phyloP scores from a whole-genome alignment of 2,797 vertebrate genomes.

The Hirundo rustica region DNA sequence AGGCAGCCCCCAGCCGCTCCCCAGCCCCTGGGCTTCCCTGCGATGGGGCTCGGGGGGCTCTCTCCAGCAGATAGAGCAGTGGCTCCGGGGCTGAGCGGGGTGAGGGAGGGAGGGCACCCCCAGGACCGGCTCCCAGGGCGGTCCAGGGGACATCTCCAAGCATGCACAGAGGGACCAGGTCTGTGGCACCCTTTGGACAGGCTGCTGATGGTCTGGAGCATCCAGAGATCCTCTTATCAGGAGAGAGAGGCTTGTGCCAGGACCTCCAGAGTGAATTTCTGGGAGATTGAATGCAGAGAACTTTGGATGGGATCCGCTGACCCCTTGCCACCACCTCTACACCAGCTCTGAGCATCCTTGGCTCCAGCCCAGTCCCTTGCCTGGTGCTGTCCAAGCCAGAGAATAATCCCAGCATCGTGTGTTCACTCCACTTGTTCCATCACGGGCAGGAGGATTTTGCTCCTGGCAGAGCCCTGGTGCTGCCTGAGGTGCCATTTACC shows the following conservation, averaged over 20 bases:
- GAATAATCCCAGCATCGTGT: fast-evolving
- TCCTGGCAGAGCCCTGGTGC: background rate
- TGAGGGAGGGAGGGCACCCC: background rate
- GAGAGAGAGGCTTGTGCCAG: background rate
- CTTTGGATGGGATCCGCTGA: background rate
- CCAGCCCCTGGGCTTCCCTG: background rate
- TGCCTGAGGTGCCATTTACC: background rate
- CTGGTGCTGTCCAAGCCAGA: background rate
- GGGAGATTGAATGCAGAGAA: background rate
- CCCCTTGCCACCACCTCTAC: background rate
- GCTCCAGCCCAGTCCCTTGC: background rate
- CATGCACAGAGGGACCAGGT: background rate
- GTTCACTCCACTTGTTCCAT: background rate
- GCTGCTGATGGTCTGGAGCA: background rate
- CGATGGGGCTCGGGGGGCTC: background rate
- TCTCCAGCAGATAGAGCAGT: background rate
- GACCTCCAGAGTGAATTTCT: background rate
- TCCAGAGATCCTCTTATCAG: background rate
- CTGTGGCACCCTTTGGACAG: background rate
- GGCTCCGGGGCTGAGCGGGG: background rate
- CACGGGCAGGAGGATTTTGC: background rate
- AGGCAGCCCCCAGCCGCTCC: background rate
- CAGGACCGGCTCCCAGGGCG: background rate
- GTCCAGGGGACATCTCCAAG: background rate
- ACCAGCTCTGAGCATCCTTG: background rate